Percentiles rank a stretch among this genome's conserved stretches.
These are phyloP conservation scores for Coracias cyanogaster DNA, from an alignment of 2,797 vertebrate species.

Conservation along the genomic window DNA sequence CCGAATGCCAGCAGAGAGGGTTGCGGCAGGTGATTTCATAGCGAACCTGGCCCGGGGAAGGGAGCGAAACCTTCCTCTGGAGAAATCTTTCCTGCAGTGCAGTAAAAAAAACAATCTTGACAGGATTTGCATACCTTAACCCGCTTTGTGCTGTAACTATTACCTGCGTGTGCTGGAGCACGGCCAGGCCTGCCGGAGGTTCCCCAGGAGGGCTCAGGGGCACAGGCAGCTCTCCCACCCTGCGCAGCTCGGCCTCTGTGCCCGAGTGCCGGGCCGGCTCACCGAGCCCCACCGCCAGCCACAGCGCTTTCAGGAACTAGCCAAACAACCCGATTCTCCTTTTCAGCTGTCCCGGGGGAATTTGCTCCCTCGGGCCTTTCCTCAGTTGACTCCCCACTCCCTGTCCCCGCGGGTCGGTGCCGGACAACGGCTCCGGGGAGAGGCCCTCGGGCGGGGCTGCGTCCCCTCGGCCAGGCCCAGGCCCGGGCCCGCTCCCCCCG, in stretches of 20 bases:
- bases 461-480: too few species aligned
- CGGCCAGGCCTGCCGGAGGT: neutral
- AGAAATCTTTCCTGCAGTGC: neutral
- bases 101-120: neutral
- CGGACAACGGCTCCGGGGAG: neutral
- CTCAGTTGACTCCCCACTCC: rapidly evolving
- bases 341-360: neutral
- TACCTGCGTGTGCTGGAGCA: rapidly evolving
- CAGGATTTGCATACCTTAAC: neutral
- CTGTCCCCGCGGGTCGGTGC: neutral
- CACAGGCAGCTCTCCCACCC: too few species aligned
- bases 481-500: neutral
- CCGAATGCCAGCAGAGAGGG: rapidly evolving
- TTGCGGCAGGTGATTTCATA: neutral
- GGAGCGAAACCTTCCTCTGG: neutral
- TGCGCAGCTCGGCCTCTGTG: too few species aligned
- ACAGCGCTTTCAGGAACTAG: neutral
- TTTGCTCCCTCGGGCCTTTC: neutral
- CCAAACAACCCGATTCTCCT: rapidly evolving
- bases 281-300: neutral
- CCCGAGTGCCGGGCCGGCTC: too few species aligned
- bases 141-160: neutral
- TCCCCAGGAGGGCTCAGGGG: rapidly evolving
- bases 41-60: neutral
- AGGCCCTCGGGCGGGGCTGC: neutral